Percentiles rank a stretch among this genome's conserved stretches.
Conservation (phyloP, 92 coral and sea anemone species). For the Anthopleura xanthogrammica region DNA sequence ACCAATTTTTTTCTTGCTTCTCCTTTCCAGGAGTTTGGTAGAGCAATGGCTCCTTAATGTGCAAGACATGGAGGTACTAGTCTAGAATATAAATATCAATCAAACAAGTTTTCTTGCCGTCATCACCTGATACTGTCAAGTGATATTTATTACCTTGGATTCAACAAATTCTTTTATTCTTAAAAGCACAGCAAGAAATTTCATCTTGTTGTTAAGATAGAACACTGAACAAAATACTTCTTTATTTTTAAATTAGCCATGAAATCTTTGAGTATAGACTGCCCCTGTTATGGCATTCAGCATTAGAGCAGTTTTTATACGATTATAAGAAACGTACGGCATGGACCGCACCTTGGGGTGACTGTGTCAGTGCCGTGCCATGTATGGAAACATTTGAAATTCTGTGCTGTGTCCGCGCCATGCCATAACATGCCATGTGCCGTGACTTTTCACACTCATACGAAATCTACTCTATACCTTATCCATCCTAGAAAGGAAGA, state of each 20-base stretch:
- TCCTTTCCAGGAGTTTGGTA: conserved; percentile 33
- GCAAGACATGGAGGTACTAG: conserved; percentile 4
- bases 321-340: no score
- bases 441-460: no score
- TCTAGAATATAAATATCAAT: not conserved
- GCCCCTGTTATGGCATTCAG: not conserved
- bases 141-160: conserved; percentile 3
- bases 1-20: not conserved
- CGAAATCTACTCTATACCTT: not conserved
- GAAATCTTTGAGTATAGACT: not conserved
- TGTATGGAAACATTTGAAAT: no score
- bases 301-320: not conserved
- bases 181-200: not conserved
- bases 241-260: not conserved
- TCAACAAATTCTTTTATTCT: not conserved
- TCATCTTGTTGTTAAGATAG: not conserved
- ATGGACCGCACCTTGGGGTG: no score
- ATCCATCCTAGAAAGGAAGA: not conserved
- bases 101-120: not conserved
- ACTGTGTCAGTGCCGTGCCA: no score
- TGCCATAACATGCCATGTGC: no score
- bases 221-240: not conserved
- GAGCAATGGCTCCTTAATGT: conserved; percentile 40
- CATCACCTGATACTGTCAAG: not conserved
- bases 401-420: no score